Conservation (phyloP, 1,140 invertebrate genomes). For the Drosophila pectinifera region DNA sequence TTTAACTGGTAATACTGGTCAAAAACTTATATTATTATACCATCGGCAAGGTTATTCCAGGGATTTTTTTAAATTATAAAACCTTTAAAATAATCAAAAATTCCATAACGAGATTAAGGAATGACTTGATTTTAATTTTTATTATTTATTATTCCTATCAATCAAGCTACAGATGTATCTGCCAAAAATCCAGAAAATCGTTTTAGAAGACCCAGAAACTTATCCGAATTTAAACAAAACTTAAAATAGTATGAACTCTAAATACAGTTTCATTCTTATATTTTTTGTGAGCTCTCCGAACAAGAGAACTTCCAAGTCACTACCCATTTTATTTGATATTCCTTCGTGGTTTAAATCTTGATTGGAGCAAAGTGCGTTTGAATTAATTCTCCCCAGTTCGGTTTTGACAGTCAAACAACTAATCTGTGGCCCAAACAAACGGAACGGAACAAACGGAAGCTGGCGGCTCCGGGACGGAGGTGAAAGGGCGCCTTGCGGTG, state of each 20-base stretch:
- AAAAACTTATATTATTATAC: no score
- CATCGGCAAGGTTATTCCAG: no score
- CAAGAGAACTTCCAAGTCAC: neutral
- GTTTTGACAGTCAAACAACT: constrained; percentile 17
- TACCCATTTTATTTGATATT: neutral
- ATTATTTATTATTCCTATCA: no score
- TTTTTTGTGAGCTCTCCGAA: no score
- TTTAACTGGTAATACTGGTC: no score
- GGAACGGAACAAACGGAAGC: constrained; percentile 2
- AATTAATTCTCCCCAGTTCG: constrained; percentile 4
- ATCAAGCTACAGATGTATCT: no score
- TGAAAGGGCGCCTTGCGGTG: constrained; percentile 43
- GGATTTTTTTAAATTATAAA: no score
- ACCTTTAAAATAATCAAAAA: neutral
- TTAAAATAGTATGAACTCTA: no score
- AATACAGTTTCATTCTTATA: neutral
- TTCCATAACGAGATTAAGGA: no score
- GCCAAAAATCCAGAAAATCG: neutral
- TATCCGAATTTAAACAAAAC: no score
- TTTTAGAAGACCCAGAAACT: neutral
- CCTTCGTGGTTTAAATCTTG: constrained; percentile 6
- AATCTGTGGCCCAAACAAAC: constrained; percentile 47
- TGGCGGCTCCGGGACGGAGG: constrained; percentile 1
- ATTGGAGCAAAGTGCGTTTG: neutral
- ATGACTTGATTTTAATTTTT: neutral